Evolutionary conservation across 2,113 vertebrate species (phyloP).

Genomic region (Manacus vitellinus): DNA sequence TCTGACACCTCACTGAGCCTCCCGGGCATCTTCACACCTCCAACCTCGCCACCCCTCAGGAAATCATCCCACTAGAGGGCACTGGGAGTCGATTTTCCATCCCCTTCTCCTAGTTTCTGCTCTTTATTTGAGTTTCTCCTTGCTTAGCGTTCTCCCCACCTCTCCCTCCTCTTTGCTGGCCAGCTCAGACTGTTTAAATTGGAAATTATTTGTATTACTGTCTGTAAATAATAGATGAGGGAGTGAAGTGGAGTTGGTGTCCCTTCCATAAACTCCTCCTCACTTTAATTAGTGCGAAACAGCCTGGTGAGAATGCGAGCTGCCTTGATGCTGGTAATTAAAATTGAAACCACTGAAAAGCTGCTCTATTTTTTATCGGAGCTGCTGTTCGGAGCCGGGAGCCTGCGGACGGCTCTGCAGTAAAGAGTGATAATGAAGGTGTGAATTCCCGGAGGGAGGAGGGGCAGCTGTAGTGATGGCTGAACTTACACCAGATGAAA

Average conservation of each 20-base stretch:
- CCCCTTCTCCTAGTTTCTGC: constrained; percentile 12
- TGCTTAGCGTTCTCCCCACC: constrained; percentile 18
- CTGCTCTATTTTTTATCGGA: constrained; percentile 92
- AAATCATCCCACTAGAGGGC: constrained; percentile 54
- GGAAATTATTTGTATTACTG: constrained; percentile 92
- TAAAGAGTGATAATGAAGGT: constrained; percentile 99
- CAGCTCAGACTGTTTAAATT: constrained; percentile 86
- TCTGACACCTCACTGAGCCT: not conserved
- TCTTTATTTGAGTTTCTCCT: constrained; percentile 62
- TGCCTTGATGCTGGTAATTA: constrained; percentile 92
- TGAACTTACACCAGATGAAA: constrained; percentile 89
- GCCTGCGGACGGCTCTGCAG: constrained; percentile 89
- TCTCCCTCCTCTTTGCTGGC: constrained; percentile 72
- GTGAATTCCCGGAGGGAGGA: constrained; percentile 88
- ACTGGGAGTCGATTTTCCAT: constrained; percentile 61
- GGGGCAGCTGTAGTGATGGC: constrained; percentile 87
- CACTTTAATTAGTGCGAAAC: constrained; percentile 93
- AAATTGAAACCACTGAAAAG: constrained; percentile 88
- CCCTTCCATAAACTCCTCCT: constrained; percentile 91
- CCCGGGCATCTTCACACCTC: not conserved
- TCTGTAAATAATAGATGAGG: constrained; percentile 93
- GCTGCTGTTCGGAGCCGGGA: constrained; percentile 89
- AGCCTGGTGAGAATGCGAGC: constrained; percentile 87
- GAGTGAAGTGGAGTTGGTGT: constrained; percentile 79
- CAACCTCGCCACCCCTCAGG: not conserved